phyloP scores from a whole-genome alignment of 2,888 invertebrate species.

The Tetragnatha montana region DNA sequence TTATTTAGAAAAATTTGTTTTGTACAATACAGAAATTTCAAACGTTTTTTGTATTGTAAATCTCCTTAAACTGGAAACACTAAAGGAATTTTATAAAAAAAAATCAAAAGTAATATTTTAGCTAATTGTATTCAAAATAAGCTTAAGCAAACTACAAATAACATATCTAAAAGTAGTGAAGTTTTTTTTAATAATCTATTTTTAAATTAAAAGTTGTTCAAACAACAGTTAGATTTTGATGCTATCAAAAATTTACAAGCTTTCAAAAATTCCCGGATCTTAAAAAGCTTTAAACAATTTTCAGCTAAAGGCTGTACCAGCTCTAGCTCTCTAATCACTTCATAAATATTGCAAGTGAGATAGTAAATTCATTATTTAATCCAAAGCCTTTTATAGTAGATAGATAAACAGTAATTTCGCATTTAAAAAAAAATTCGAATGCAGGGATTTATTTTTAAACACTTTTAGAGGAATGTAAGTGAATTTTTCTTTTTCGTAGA shows the following conservation, averaged over 20 bases:
- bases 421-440: background rate
- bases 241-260: too few species aligned
- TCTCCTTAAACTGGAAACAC: background rate
- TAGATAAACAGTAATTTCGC: background rate
- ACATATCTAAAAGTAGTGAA: background rate
- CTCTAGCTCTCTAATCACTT: background rate
- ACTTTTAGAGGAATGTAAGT: too few species aligned
- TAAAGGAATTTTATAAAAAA: background rate
- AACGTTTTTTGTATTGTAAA: background rate
- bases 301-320: background rate
- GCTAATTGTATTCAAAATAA: background rate
- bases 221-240: too few species aligned
- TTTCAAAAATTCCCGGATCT: too few species aligned
- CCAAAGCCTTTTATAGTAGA: background rate
- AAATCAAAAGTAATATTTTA: background rate
- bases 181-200: too few species aligned
- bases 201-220: too few species aligned
- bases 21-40: background rate
- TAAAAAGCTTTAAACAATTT: too few species aligned
- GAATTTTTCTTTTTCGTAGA: too few species aligned
- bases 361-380: background rate
- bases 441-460: background rate
- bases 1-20: background rate
- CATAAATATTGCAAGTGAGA: background rate
- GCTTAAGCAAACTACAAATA: background rate